Base-by-base conservation (phyloP, 2,888 invertebrate species). In the Beris chalybata region DNA sequence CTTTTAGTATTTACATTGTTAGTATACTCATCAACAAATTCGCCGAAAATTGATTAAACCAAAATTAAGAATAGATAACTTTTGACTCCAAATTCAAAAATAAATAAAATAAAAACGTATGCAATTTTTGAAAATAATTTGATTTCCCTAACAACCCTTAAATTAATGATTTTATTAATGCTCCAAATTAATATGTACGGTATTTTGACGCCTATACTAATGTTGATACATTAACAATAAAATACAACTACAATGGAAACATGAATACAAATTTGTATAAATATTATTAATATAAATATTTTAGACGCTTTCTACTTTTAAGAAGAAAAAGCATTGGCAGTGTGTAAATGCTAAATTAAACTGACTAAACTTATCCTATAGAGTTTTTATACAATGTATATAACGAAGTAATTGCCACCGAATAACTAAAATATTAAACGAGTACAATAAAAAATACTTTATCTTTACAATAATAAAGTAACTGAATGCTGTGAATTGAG, bases 1-100 rank as follows among this genome's bases (percentile, higher is more conserved):
- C 38, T 32, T 52, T 61, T 61, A 13, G n/a, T 59, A 52, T 52
- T 47, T 38, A 61, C 45, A 47, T 47, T 48, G 61, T 61, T 61
- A 61, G 61, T 61, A 52, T 61, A 52, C 52, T 50, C 52, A 61
- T 61, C 43, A 61, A 61, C 52, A 61, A 61, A 61, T 61, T 52
- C 52, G 61, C 61, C 32, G 43, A 61, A 38, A 50, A 50, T 50
- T 32, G 11, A 52, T 50, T 32, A 61, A 38, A 7, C 38, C 38
- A 38, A 38, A 38, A 38, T 38, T 7, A 38, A 38, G 9, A 38
- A 7, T 7, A 38, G 9, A 38, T 38, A 38, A 38, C 38, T 5
- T 38, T 38, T 38, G 38, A 38, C 38, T 38, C 38, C 9, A 38
- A 38, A 38, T 38, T 38, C 38, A 38, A 38, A 38, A 38, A 38